Evolutionary conservation across 2,113 vertebrate species (phyloP), one percentile per base, ranked within the genome.

Genomic region (Tringa solitaria): DNA sequence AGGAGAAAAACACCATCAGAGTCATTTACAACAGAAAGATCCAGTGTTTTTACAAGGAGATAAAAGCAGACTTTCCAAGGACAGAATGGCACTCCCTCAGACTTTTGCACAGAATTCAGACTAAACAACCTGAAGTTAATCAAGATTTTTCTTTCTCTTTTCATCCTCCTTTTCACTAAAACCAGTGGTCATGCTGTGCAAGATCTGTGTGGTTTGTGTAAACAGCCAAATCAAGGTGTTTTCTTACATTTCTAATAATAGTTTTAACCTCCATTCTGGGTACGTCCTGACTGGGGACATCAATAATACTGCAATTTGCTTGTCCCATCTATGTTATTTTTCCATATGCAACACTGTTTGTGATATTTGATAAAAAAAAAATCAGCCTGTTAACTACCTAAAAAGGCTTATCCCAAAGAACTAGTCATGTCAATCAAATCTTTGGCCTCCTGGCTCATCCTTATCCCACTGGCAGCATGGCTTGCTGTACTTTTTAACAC

Each of bases 101-200:
- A 90, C 7, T 75, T 95, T 9, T 84, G 65, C 45, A 35, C 61
- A 4, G 3, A 39, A 82, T 68, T 82, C 81, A 95, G 92, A 92
- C 92, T 90, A 93, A 97, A 95, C 76, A 92, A 50, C 46, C 35
- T 79, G 69, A 69, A 68, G 41, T 61, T 50, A 72, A 78, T 24
- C 0, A 6, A 92, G 69, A 77, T 41, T 76, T 82, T 46, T 79
- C 33, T 75, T 70, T 84, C 23, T 68, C 35, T 60, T 60, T 80
- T 32, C 53, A 65, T 76, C 72, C 68, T 73, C 19, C 21, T 80
- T 79, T 37, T 87, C 53, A 67, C 46, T 69, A 32, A 78, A 91
- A 14, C n/a, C n/a, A 54, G 61, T 59, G 90, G 41, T 37, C 24
- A 6, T 5, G 15, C 57, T 4, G 2, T 45, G 30, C 28, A 19